Base-by-base conservation (phyloP, 2,888 invertebrate species). In the Torymus texanus region DNA sequence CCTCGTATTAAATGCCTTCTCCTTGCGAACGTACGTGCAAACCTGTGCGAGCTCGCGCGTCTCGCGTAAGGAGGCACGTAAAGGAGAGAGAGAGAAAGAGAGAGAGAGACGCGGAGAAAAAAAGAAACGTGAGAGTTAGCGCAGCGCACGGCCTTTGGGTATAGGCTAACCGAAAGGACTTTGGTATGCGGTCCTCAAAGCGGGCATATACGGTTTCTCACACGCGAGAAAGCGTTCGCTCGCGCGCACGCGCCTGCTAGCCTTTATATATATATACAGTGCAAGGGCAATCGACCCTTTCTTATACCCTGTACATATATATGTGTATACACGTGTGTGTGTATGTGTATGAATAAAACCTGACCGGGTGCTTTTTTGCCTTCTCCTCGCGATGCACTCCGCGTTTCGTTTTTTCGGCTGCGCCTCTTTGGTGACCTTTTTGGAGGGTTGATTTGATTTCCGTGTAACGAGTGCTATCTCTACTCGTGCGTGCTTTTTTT, bases 161-260 rank as follows among this genome's bases (percentile, higher is more conserved):
- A 79, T 75, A 79, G 75, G 81, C 73, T 79, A 81, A 80, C 73
- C 80, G 77, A 81, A 81, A 84, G 84, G 83, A 84, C 82, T 87
- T 89, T 88, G 88, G 88, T 89, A 89, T 89, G 89, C 88, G 87
- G 85, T 85, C 83, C 86, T 85, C 86, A 85, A 85, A 87, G 85
- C 85, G 84, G 86, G 88, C 71, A 72, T 72, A 72, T 72, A 72
- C 73, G 68, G 68, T 79, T 88, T 88, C 88, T 88, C 88, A 88
- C 88, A 88, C 87, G 85, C 41, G 41, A 65, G 81, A 24, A 50
- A 50, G 16, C 41, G 63, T 88, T 88, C 88, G 88, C 88, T 88
- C 87, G 85, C 29, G 21, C 29, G 81, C 11, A 41, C 14, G n/a
- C 41, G 41, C 74, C 70, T 67, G 56, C 68, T 74, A 78, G 78